phyloP scores from a whole-genome alignment of 2,113 vertebrate genomes.

The Piaya cayana region DNA sequence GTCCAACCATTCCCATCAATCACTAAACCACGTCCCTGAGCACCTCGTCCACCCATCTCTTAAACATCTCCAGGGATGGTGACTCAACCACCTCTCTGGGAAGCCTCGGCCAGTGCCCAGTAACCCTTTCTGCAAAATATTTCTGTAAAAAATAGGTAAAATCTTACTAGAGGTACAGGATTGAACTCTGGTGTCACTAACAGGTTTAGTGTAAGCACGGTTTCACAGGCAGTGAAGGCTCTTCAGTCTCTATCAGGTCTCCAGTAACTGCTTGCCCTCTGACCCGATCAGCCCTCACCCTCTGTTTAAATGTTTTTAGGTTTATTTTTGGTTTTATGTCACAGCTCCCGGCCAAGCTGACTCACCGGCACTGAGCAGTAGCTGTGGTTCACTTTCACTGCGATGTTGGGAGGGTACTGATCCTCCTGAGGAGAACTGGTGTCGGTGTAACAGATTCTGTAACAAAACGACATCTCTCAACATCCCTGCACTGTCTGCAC shows the following conservation, averaged over 20 bases:
- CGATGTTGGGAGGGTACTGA: conserved; percentile 97
- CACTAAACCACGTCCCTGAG: too few relatives aligned
- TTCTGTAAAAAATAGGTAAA: not conserved
- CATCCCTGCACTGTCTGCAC: accelerated
- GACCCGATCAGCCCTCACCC: not conserved
- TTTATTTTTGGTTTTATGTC: not conserved
- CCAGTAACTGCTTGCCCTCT: not conserved
- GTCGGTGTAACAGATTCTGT: conserved; percentile 97
- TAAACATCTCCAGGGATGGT: too few relatives aligned
- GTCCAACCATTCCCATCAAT: too few relatives aligned
- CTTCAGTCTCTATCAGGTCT: not conserved
- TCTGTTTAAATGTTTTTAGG: not conserved
- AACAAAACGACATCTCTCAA: not conserved
- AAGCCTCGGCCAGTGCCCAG: too few relatives aligned
- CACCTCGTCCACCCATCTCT: too few relatives aligned
- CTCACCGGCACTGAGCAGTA: conserved; percentile 97
- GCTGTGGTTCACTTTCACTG: conserved; percentile 97
- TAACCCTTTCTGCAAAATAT: too few relatives aligned
- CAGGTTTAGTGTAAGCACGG: accelerated
- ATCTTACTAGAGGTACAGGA: not conserved
- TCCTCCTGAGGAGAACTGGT: conserved; percentile 94
- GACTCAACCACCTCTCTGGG: too few relatives aligned
- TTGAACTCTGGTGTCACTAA: not conserved
- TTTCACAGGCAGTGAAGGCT: not conserved
- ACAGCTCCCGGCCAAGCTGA: not conserved